Evolutionary conservation across 1,140 invertebrate species (phyloP).

Genomic region (Prorops nasuta): DNA sequence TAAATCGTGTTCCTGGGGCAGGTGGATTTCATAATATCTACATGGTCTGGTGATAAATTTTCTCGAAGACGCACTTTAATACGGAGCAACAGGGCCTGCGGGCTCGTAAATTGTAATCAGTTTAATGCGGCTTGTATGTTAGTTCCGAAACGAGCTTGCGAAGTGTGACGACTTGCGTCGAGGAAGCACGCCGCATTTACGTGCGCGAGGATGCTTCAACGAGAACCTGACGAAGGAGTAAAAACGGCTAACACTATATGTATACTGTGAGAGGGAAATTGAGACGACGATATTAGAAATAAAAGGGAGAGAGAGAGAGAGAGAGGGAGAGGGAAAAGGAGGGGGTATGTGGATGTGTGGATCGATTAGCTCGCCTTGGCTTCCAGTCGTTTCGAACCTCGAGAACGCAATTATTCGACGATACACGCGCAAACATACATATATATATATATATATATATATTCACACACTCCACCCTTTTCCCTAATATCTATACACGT

Average conservation of each 20-base stretch:
- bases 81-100: conserved; percentile 14
- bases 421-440: no score
- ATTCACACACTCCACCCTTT: no score
- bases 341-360: conserved; percentile 9
- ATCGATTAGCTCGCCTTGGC: conserved; percentile 23
- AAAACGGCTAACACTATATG: no score
- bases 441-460: no score
- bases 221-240: not conserved
- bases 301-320: no score
- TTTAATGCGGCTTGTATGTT: conserved; percentile 41
- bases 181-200: not conserved
- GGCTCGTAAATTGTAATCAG: conserved; percentile 36
- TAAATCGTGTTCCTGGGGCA: no score
- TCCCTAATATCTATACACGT: no score
- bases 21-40: no score
- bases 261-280: no score
- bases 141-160: conserved; percentile 20
- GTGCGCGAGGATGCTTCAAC: not conserved
- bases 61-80: conserved; percentile 22
- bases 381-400: conserved; percentile 3
- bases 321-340: not conserved
- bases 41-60: conserved; percentile 16
- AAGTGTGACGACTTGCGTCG: conserved; percentile 18
- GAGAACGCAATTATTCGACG: conserved; percentile 25
- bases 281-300: no score